Base-by-base conservation (phyloP, 2,797 vertebrate species). In the Danio tinwini region DNA sequence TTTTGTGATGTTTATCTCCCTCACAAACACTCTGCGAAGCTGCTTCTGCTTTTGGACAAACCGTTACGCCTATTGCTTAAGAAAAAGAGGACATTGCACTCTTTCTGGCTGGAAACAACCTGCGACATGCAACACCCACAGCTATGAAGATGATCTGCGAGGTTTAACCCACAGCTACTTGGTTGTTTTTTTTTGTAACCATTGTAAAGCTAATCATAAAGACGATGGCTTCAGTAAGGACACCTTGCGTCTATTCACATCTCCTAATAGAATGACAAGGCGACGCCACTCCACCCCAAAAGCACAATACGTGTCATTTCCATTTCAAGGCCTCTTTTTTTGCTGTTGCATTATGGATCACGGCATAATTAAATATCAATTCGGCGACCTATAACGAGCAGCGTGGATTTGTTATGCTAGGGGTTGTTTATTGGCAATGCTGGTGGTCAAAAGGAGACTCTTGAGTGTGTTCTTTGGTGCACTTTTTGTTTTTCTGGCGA, bases 241-340 rank as follows among this genome's bases (percentile, higher is more conserved):
- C 55, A 65, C 67, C 39, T 47, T 53, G 85, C 86, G 14, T 83
- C 37, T 21, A 59, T 76, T 85, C 85, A 74, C 87, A 79, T 58
- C 55, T 53, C n/a, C 16, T 29, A 69, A 88, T 85, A 90, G 90
- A 87, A 88, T 78, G 83, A 62, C 55, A 65, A 6, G 68, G 63
- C 58, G 0, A 76, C 81, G 84, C 80, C 88, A 86, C 91, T 89
- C 75, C 86, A 88, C 67, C 83, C 76, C 86, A 71, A 71, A 86
- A 63, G 86, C 84, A 89, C 76, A 88, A 91, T 90, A 81, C 82
- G 81, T 82, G 67, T 91, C 87, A 93, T 94, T 93, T 92, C 88
- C 93, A 93, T 90, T 93, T 93, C 92, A 93, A 93, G 91, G 91
- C 83, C 81, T n/a, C 8, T 11, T n/a, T 9, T 9, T 10, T 19